Evolutionary conservation across 2,113 vertebrate genomes (phyloP), one percentile per base, ranked within the genome.

Genomic region (Scomber colias): DNA sequence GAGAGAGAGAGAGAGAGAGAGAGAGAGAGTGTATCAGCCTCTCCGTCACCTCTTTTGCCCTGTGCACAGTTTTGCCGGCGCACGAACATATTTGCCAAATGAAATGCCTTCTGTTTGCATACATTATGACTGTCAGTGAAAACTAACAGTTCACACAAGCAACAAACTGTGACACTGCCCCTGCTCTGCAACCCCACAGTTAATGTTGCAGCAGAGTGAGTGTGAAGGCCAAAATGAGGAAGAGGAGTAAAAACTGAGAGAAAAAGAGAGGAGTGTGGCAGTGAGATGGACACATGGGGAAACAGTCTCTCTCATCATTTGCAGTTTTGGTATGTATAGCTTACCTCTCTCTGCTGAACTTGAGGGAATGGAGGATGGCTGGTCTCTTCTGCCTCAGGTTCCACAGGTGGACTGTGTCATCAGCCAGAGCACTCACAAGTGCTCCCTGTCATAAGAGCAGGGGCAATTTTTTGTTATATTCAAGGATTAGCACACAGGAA

Each of bases 331-430:
- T 0, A 0, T 4, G 50, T 19, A 6, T n/a, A 16, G n/a, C 95
- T 91, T 93, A 99, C 98, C 97, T 96, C 96, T 99, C 98, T 95
- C 93, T 95, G 95, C 96, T 99, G 94, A 99, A 99, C 94, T 99
- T 99, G 61, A 99, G 96, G 1, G 98, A 99, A 91, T 99, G 98
- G 73, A 99, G 95, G 86, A 99, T 96, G 80, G 98, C 98, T 53
- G 98, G 98, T 92, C 98, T 97, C 94, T 99, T 99, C 91, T 99
- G 98, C 94, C 98, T 96, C 87, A 99, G 95, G 93, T 99, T 99
- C 98, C 98, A 99, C 85, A 99, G 92, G 89, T 99, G 98, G 87
- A 99, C 93, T n/a, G 95, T 99, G 90, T 99, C 98, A 78, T 99
- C 98, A 75, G 98, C 96, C 96, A 99, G 96, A 95, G 97, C 98